These are phyloP conservation scores for Samia ricini DNA, from an alignment of 1,140 invertebrate genomes.

Conservation along the genomic window DNA sequence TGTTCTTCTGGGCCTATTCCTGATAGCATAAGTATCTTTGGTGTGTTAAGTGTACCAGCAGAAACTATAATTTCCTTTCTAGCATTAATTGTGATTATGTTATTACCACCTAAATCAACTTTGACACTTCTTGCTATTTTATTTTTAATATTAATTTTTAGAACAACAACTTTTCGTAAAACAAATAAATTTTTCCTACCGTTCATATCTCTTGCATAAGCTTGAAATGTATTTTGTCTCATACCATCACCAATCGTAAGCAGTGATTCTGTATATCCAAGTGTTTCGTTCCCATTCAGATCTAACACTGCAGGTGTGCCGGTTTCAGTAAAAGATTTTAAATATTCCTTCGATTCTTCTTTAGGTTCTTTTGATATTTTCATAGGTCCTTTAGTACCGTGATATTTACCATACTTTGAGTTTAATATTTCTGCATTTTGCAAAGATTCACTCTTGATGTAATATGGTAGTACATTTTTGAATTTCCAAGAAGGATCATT, in stretches of 20 bases:
- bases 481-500: slow-evolving; percentile 15
- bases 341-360: not conserved
- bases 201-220: slow-evolving; percentile 7
- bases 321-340: slow-evolving; percentile 11
- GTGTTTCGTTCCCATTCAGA: slow-evolving; percentile 1
- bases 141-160: slow-evolving; percentile 15
- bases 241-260: slow-evolving; percentile 5
- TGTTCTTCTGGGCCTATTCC: slow-evolving; percentile 13
- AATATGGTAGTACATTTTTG: slow-evolving; percentile 16
- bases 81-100: slow-evolving; percentile 7
- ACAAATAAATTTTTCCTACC: slow-evolving; percentile 12
- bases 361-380: slow-evolving; percentile 6
- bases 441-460: slow-evolving; percentile 14
- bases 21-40: slow-evolving; percentile 15
- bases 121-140: slow-evolving; percentile 8
- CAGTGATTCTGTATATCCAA: slow-evolving; percentile 11
- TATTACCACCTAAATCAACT: not conserved
- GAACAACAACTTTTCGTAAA: not conserved
- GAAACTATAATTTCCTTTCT: slow-evolving; percentile 16
- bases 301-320: not conserved
- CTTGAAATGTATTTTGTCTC: slow-evolving; percentile 11
- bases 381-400: slow-evolving; percentile 11
- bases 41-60: slow-evolving; percentile 14
- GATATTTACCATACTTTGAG: slow-evolving; percentile 5
- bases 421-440: slow-evolving; percentile 12